Percentiles rank a stretch among this genome's conserved stretches.
phyloP scores from a whole-genome alignment of 2,113 vertebrate species.

The Chlamydotis undulata region DNA sequence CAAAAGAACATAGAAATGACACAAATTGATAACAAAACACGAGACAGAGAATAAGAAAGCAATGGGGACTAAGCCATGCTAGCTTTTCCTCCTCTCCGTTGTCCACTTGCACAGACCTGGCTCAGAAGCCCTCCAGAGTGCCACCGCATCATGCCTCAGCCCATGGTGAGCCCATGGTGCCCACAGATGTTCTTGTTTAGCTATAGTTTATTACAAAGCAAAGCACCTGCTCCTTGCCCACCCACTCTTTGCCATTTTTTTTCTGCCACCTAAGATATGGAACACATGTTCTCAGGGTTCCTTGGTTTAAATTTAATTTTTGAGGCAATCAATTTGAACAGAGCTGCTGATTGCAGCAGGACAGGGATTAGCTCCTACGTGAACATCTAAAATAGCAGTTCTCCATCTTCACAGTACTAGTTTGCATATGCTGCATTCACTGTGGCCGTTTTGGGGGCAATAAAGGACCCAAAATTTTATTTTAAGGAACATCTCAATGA shows the following conservation, averaged over 20 bases:
- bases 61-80: not conserved
- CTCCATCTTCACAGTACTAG: not conserved
- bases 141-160: accelerated
- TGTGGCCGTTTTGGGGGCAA: not conserved
- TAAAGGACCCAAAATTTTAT: not conserved
- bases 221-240: not conserved
- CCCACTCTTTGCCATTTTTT: not conserved
- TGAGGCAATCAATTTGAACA: conserved; percentile 29
- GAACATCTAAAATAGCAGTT: not conserved
- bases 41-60: not conserved
- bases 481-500: not conserved
- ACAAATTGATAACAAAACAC: not conserved
- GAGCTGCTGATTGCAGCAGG: conserved; percentile 54
- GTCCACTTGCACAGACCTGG: not conserved
- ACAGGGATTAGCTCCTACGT: not conserved
- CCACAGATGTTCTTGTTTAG: not conserved
- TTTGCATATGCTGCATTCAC: accelerated
- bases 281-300: not conserved
- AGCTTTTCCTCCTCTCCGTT: not conserved
- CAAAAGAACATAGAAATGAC: conserved; percentile 28
- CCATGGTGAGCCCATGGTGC: not conserved
- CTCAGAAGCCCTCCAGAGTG: not conserved
- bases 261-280: not conserved
- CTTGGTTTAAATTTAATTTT: conserved; percentile 45
- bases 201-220: not conserved